Evolutionary conservation across 2,113 vertebrate species (phyloP), one percentile per base, ranked within the genome.

Genomic region (Poecile atricapillus): DNA sequence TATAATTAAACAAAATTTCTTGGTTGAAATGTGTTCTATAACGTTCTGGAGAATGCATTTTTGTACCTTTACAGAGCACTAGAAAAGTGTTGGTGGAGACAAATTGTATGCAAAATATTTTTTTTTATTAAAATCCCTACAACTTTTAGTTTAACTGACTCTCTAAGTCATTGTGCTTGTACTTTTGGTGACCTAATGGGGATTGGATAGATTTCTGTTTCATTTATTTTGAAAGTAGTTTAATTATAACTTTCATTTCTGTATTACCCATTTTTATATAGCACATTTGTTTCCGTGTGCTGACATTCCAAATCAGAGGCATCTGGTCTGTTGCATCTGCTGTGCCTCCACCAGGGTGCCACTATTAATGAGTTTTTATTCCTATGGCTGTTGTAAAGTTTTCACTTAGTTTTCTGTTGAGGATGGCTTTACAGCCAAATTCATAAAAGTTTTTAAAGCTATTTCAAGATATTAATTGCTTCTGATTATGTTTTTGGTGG

Each of bases 301-400:
- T 83, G 80, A 70, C 76, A 71, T 92, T 81, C 56, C 11, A 6
- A 77, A 53, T 88, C 79, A 94, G 67, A 93, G 30, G 55, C 90
- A 95, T 94, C 63, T 95, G 90, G 63, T 93, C 63, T 86, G 23
- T n/a, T 90, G 63, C 85, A 95, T 88, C 90, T 96, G 79, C 50
- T 94, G 27, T 91, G 78, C 41, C 33, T 89, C 64, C 47, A 92
- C 58, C 73, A 78, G 73, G 59, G 81, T 92, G 76, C 64, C 52
- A n/a, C 64, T 91, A 68, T 63, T 80, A 92, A 81, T 4, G 24
- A 86, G 10, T 15, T 90, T 95, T 86, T 67, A 47, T 95, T 93
- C 70, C 59, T 41, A 5, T 62, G 27, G 27, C 24, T 77, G 25
- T 52, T 83, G 56, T 83, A 90, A 87, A 39, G 52, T 60, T 94